Conservation (phyloP, 2,888 invertebrate species). For the Seira ritae region DNA sequence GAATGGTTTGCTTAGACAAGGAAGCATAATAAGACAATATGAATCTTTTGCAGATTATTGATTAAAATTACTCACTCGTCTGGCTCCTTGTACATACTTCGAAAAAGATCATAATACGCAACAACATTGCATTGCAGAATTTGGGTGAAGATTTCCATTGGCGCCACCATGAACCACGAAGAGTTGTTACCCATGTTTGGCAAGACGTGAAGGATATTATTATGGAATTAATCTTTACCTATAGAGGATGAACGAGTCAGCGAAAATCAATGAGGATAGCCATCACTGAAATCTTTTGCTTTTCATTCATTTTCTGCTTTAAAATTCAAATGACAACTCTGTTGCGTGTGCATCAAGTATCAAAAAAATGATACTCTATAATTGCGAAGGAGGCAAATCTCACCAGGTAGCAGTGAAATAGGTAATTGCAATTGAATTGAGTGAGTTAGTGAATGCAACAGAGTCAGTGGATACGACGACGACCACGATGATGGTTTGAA, state of each 20-base stretch:
- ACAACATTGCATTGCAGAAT: background rate
- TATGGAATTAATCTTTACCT: conserved; percentile 15
- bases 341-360: background rate
- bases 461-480: background rate
- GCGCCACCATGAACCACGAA: background rate
- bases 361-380: background rate
- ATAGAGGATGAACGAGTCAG: background rate
- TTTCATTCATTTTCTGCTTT: conserved; percentile 10
- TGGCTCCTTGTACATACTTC: too few relatives aligned
- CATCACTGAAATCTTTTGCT: background rate
- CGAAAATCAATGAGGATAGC: background rate
- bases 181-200: background rate
- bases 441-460: too few relatives aligned
- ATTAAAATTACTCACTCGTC: too few relatives aligned
- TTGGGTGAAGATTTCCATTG: conserved; percentile 9
- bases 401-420: conserved; percentile 8
- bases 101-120: too few relatives aligned
- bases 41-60: background rate
- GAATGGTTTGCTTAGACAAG: background rate
- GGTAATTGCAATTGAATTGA: too few relatives aligned
- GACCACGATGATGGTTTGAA: background rate
- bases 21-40: background rate
- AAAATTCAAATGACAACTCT: conserved; percentile 9
- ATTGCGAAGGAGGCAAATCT: conserved; percentile 8
- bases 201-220: conserved; percentile 9